Percentiles rank a stretch among this genome's conserved stretches.
Conservation (phyloP, 2,797 vertebrate genomes). For the Toxotes lorentzi region DNA sequence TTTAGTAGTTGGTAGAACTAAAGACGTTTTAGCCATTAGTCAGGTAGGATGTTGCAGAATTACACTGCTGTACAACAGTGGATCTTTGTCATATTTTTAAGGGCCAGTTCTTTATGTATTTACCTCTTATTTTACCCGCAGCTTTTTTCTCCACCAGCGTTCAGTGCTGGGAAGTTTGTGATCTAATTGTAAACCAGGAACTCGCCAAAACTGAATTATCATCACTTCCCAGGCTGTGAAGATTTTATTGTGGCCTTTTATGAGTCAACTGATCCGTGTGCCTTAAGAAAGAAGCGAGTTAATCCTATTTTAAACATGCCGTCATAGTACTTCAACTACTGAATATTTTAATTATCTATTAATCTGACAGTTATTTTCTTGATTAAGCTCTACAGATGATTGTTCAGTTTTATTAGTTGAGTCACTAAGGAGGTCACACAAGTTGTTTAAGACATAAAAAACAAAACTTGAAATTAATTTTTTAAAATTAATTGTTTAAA, state of each 20-base stretch:
- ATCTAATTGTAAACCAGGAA: constrained; percentile 11
- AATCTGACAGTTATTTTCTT: background rate
- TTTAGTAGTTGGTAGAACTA: background rate
- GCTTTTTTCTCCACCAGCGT: no score
- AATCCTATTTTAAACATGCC: background rate
- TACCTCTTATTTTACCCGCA: background rate
- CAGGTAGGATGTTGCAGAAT: background rate
- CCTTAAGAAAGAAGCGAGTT: background rate
- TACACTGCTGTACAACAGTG: no score
- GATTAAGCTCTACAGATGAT: background rate
- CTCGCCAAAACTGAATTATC: background rate
- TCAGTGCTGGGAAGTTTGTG: background rate
- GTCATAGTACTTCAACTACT: background rate
- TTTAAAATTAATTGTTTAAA: background rate
- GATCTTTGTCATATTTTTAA: background rate
- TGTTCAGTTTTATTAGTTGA: background rate
- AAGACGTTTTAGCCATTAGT: background rate
- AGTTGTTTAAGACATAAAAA: background rate
- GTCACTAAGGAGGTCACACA: background rate
- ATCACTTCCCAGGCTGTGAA: background rate
- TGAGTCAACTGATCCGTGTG: background rate
- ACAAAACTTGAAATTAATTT: background rate
- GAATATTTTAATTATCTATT: background rate
- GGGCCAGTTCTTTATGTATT: background rate
- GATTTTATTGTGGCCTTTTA: background rate